Evolutionary conservation across 2,888 invertebrate genomes (phyloP).

Genomic region (Zootermopsis nevadensis): DNA sequence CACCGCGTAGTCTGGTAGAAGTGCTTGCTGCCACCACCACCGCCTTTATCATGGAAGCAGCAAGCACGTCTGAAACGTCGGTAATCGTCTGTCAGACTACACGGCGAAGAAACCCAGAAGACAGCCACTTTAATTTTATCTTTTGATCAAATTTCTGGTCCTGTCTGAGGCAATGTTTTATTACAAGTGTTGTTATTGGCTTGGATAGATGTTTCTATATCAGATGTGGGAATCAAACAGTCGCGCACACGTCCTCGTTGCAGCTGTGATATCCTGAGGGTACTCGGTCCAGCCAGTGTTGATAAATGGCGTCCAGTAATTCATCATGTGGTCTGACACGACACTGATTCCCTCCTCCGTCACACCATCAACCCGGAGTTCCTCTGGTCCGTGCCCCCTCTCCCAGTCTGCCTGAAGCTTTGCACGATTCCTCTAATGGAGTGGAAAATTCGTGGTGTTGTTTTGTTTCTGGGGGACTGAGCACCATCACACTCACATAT

Average conservation of each 20-base stretch:
- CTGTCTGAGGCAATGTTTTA: constrained; percentile 34
- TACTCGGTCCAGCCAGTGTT: constrained; percentile 37
- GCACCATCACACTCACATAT: constrained; percentile 2
- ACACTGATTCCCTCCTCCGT: constrained; percentile 49
- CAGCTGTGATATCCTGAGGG: constrained; percentile 20
- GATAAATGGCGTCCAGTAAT: constrained; percentile 50
- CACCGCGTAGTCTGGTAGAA: too few species aligned
- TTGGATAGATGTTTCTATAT: constrained; percentile 4
- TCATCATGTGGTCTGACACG: constrained; percentile 50
- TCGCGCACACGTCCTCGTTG: neutral
- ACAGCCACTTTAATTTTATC: too few species aligned
- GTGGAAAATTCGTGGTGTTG: constrained; percentile 48
- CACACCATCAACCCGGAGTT: neutral
- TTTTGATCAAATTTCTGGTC: neutral
- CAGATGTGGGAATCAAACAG: constrained; percentile 19
- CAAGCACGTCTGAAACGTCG: too few species aligned
- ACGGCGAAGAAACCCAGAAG: too few species aligned
- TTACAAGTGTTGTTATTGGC: constrained; percentile 18
- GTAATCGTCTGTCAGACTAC: too few species aligned
- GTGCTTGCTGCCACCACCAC: too few species aligned
- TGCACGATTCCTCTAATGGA: constrained; percentile 46
- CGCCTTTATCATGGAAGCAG: too few species aligned
- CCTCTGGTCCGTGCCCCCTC: neutral
- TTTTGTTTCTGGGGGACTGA: constrained; percentile 39
- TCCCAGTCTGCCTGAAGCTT: constrained; percentile 26